phyloP scores from a whole-genome alignment of 2,113 vertebrate species.

The Melanostigma gelatinosum region DNA sequence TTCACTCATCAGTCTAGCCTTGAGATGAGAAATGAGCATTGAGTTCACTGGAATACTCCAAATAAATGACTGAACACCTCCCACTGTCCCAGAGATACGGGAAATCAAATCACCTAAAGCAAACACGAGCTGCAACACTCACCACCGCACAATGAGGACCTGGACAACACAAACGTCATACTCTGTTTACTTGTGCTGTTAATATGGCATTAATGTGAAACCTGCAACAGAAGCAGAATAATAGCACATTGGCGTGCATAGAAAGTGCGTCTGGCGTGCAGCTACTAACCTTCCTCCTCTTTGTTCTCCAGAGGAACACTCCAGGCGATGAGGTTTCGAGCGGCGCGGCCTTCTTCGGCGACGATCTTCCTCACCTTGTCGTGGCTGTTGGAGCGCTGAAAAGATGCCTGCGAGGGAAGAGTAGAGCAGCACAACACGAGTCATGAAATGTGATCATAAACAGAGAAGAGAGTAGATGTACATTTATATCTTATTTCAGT shows the following conservation, averaged over 20 bases:
- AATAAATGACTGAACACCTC: background rate
- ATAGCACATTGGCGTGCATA: background rate
- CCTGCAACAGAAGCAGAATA: background rate
- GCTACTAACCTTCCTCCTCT: constrained; percentile 91
- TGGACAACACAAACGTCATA: background rate
- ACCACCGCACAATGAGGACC: background rate
- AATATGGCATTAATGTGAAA: background rate
- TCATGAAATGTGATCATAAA: background rate
- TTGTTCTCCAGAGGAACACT: constrained; percentile 95
- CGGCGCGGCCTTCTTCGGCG: constrained; percentile 95
- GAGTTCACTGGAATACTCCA: background rate
- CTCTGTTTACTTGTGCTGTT: background rate
- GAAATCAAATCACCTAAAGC: constrained; percentile 1
- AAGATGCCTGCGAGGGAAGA: constrained; percentile 86
- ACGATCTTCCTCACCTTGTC: constrained; percentile 98
- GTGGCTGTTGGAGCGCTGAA: constrained; percentile 97
- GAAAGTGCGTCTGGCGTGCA: constrained; percentile 3
- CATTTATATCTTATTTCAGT: background rate
- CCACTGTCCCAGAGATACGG: background rate
- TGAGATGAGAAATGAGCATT: constrained; percentile 20
- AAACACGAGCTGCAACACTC: background rate
- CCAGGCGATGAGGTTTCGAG: constrained; percentile 97
- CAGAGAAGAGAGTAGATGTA: background rate
- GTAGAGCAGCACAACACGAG: background rate
- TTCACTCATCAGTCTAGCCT: constrained; percentile 12